Conservation (phyloP, 2,113 vertebrate genomes). For the Lophotis ruficrista region DNA sequence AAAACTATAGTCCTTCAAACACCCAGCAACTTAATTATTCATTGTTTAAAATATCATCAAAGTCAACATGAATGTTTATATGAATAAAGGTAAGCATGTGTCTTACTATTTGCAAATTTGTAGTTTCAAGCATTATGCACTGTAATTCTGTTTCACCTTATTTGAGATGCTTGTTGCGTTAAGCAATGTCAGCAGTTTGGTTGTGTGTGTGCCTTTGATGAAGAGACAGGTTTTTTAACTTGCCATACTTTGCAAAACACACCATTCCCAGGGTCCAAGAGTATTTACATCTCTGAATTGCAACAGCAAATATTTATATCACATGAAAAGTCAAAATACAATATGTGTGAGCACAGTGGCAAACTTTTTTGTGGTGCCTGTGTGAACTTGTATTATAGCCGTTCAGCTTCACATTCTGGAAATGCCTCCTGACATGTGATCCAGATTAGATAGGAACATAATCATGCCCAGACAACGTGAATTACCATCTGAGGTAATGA, state of each 20-base stretch:
- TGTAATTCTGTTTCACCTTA: background rate
- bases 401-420: background rate
- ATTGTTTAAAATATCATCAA: background rate
- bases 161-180: background rate
- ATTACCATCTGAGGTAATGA: background rate
- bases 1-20: background rate
- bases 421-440: background rate
- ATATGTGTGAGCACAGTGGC: fast-evolving
- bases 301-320: background rate
- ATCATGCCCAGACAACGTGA: background rate
- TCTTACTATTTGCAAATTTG: background rate
- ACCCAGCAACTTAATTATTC: background rate
- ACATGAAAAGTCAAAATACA: background rate
- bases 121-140: background rate
- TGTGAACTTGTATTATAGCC: background rate
- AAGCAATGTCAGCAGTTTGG: background rate
- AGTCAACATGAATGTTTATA: background rate
- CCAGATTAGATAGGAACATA: background rate
- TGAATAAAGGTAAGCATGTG: background rate
- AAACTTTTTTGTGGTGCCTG: background rate
- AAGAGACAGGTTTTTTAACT: background rate
- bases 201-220: background rate
- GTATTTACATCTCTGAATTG: background rate
- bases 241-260: background rate
- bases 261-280: background rate